Percentiles rank a stretch among this genome's conserved stretches.
Evolutionary conservation across 2,888 invertebrate species (phyloP).

Genomic region (Andrena haemorrhoa): DNA sequence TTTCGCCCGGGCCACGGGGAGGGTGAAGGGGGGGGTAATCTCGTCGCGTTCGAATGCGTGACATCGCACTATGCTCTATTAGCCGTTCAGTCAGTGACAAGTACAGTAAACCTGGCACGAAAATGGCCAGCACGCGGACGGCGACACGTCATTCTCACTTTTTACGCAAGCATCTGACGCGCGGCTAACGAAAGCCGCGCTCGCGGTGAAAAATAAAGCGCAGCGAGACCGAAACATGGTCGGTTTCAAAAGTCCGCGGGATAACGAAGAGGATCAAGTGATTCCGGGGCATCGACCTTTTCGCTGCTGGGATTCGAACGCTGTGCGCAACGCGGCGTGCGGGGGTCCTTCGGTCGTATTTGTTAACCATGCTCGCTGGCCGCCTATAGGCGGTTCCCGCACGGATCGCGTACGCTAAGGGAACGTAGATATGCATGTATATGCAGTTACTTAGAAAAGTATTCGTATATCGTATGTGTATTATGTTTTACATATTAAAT

Average conservation of each 20-base stretch:
- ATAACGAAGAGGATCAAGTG: slow-evolving; percentile 19
- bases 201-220: slow-evolving; percentile 25
- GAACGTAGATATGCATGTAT: too few relatives aligned
- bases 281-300: slow-evolving; percentile 11
- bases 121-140: slow-evolving; percentile 47
- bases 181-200: slow-evolving; percentile 30
- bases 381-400: too few relatives aligned
- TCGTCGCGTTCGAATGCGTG: slow-evolving; percentile 52
- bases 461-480: too few relatives aligned
- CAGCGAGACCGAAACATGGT: slow-evolving; percentile 9
- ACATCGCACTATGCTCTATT: slow-evolving; percentile 66
- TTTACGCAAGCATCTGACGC: slow-evolving; percentile 64
- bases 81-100: slow-evolving; percentile 72
- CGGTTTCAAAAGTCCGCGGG: not conserved
- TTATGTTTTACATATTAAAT: too few relatives aligned
- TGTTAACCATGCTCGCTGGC: too few relatives aligned
- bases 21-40: slow-evolving; percentile 12
- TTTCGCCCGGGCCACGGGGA: slow-evolving; percentile 40
- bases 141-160: slow-evolving; percentile 60
- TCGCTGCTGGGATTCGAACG: too few relatives aligned
- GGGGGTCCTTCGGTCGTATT: too few relatives aligned
- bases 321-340: too few relatives aligned
- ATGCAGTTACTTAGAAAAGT: too few relatives aligned
- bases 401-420: too few relatives aligned
- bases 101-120: slow-evolving; percentile 69